Conservation (phyloP, 2,888 invertebrate species). For the Helobdella robusta region DNA sequence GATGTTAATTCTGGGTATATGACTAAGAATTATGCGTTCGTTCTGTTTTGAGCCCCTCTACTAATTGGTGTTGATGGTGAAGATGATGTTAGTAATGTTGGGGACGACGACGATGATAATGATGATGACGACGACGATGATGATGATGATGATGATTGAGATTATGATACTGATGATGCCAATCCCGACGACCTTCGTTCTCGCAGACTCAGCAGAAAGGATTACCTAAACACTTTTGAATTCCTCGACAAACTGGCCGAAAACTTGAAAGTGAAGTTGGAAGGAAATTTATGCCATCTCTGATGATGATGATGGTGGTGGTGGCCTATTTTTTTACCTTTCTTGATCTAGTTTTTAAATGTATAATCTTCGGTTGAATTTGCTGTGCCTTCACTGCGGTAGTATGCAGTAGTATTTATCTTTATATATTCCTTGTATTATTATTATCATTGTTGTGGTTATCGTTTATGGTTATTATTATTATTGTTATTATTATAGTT, state of each 20-base stretch:
- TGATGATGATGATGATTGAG: background rate
- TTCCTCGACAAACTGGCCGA: slow-evolving; percentile 89
- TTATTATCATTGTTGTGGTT: too few relatives aligned
- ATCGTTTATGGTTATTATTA: too few relatives aligned
- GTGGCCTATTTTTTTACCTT: background rate
- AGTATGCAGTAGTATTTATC: background rate
- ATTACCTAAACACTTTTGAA: slow-evolving; percentile 92
- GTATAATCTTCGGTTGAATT: background rate
- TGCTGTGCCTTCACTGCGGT: background rate
- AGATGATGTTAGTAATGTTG: too few relatives aligned
- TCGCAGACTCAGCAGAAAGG: slow-evolving; percentile 58
- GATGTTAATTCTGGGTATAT: too few relatives aligned
- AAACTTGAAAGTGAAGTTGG: slow-evolving; percentile 57
- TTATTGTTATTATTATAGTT: too few relatives aligned
- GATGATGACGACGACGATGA: background rate
- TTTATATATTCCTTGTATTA: too few relatives aligned
- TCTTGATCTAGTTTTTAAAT: background rate
- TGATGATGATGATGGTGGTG: background rate
- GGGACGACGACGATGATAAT: too few relatives aligned
- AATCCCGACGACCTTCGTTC: background rate
- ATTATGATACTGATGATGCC: too few relatives aligned
- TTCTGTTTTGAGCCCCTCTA: too few relatives aligned
- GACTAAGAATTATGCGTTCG: too few relatives aligned
- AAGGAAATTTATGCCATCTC: too few relatives aligned
- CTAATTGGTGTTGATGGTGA: too few relatives aligned